Base-by-base conservation (phyloP, 1,140 invertebrate species). In the Tribolium madens region DNA sequence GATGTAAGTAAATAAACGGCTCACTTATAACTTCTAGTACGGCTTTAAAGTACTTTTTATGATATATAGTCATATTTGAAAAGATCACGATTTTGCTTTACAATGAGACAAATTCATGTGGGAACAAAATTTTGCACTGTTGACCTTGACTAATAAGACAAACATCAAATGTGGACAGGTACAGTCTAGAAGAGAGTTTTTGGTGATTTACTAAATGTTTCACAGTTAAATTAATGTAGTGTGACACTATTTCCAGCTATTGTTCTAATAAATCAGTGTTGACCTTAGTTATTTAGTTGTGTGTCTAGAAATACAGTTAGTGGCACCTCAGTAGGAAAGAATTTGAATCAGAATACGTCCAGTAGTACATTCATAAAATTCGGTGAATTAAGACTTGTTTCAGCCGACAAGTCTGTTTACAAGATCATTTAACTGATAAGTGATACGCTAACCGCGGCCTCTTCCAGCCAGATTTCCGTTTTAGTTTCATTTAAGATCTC, bases 1-100 rank as follows among this genome's bases (percentile, higher is more conserved):
- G 70, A 72, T 52, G 70, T 72, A 52, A 72, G 70, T 52, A 72
- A 72, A 72, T 47, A 72, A 72, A 72, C 50, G 70, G 46, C 70
- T 72, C 70, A 36, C 50, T 72, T 72, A 72, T 18, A 72, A 72
- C 70, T 72, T 72, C 36, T 18, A 72, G 15, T 36, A 18, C 26
- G 42, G 46, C 18, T 47, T 17, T 26, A 72, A 72, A 72, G 21
- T 47, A 50, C 14, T 50, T 47, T 48, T 71, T 47, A 71, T 47
- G 36, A 50, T 71, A 71, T 17, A 71, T 42, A n/a, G 36, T 71
- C 21, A 33, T 48, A 52, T 72, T 72, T 72, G 70, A 72, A 48
- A 48, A 48, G 47, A 71, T 71, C 69, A 71, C 70, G 70, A 72
- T 72, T 72, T 46, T 10, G 50, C 17, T 15, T 33, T 72, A 48